Evolutionary conservation across 30 jellyfish, hydroid and myxozoan species (phyloP), one percentile per base, ranked within the genome.

Genomic region (Hydra vulgaris): DNA sequence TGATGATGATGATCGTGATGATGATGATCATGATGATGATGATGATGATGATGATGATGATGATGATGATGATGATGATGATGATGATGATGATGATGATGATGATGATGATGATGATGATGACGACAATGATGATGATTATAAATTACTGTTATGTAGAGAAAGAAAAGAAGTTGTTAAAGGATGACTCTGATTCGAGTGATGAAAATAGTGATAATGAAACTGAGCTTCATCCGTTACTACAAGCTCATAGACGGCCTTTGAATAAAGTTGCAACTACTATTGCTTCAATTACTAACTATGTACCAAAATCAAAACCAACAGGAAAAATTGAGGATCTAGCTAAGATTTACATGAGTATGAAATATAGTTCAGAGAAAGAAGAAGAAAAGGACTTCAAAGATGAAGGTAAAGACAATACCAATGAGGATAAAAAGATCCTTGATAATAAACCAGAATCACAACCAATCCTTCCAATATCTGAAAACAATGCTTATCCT

Each of bases 171-270:
- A 40, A 40, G 8, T 12, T 40, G 61, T 40, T 12, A 40, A 5
- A 40, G 61, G 61, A 40, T 40, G 61, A 40, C 12, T 40, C 61
- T 40, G 23, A 75, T 25, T 17, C 52, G 18, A 75, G 72, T 25
- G 92, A 81, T 85, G 95, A 74, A 7, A 82, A 83, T 25, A 82
- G 53, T 66, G 91, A 83, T 55, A 89, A 70, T 25, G 94, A 81
- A 53, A 91, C 80, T 66, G 89, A 89, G 25, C 74, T 85, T 25
- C 93, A 86, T 78, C 97, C 97, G 0, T 82, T 86, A 53, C 90
- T 86, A 25, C 97, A 91, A 80, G 95, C 96, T n/a, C 95, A 83
- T 76, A 89, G 88, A 5, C 76, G 96, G 72, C 97, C 96, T 0
- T 12, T 40, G 5, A 40, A 40, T 40, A 40, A 40, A 40, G 71